A percentile compares a stretch with the other conserved stretches of the same genome.
These are phyloP conservation scores for Carassius gibelio DNA, from an alignment of 2,113 vertebrate species.

Conservation along the genomic window DNA sequence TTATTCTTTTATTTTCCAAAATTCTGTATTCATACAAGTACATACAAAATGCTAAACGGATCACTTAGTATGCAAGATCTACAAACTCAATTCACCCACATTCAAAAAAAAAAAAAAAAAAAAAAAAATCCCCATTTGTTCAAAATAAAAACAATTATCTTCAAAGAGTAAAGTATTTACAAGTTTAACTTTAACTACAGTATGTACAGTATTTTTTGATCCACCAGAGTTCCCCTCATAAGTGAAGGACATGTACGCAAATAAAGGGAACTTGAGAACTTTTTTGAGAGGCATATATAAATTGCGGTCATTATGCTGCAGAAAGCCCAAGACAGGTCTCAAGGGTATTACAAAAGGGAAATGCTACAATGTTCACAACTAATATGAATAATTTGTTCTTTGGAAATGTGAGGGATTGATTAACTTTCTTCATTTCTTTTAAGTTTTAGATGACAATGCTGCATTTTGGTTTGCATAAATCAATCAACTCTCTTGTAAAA, in stretches of 20 bases:
- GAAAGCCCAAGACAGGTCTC: background rate
- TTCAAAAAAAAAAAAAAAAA: constrained; percentile 62
- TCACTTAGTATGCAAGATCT: constrained; percentile 51
- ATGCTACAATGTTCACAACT: constrained; percentile 4
- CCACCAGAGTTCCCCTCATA: constrained; percentile 39
- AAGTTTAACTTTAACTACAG: constrained; percentile 43
- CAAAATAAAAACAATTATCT: constrained; percentile 57
- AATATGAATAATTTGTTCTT: constrained; percentile 42
- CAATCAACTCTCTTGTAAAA: background rate
- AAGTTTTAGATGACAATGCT: background rate
- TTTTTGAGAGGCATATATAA: constrained; percentile 44
- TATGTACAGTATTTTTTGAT: constrained; percentile 55
- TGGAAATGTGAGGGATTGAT: background rate
- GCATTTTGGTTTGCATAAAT: background rate
- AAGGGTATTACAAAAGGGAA: constrained; percentile 17
- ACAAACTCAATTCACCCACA: constrained; percentile 54
- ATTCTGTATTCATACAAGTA: constrained; percentile 61
- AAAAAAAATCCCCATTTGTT: constrained; percentile 65
- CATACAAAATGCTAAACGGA: constrained; percentile 47
- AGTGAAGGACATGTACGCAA: constrained; percentile 32
- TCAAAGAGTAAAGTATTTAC: constrained; percentile 60
- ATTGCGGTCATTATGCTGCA: background rate
- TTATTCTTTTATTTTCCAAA: constrained; percentile 63
- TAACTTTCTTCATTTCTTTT: background rate
- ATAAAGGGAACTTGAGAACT: constrained; percentile 62